Base-by-base conservation (phyloP, 1,140 invertebrate species). In the Mactra quadrangularis region DNA sequence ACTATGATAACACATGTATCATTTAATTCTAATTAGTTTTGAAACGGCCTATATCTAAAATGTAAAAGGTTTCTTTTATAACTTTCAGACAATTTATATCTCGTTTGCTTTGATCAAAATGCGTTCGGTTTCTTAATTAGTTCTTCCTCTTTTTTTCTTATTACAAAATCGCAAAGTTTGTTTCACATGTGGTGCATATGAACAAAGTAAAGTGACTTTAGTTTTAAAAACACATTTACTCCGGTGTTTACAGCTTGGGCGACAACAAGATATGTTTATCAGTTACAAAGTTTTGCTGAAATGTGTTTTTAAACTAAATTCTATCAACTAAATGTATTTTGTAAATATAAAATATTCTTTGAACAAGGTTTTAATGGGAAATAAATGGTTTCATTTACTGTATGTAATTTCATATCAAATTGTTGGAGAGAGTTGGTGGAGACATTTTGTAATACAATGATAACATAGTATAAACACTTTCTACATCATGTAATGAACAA, bases 291-390 rank as follows among this genome's bases (percentile, higher is more conserved):
- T 47, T 45, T 13, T 47, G 47, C n/a, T 27, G 45, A 47, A 71
- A 71, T 71, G 66, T 29, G 66, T 71, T 71, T 71, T 52, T 71
- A 71, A 71, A 71, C 66, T 47, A 71, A 52, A 71, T 71, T 52
- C 52, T 71, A 71, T 71, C 66, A 71, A 71, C 50, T 47, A 71
- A 71, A 71, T 71, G 66, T 45, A 71, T 71, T 71, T 71, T 27
- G 50, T 25, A 71, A 50, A 52, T 47, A 52, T n/a, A n/a, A 47
- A 71, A 45, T 25, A 25, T 31, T 22, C 66, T 52, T 71, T 71
- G 41, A 52, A 52, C 41, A 47, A 47, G 33, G 33, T 31, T 47
- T 71, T 71, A 71, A 71, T 71, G 66, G 50, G 66, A 71, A 71
- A 71, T 71, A 71, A 71, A 71, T 71, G 66, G 66, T 71, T 52